Conservation (phyloP, 1,140 invertebrate genomes). For the Pseudomyrmex gracilis region DNA sequence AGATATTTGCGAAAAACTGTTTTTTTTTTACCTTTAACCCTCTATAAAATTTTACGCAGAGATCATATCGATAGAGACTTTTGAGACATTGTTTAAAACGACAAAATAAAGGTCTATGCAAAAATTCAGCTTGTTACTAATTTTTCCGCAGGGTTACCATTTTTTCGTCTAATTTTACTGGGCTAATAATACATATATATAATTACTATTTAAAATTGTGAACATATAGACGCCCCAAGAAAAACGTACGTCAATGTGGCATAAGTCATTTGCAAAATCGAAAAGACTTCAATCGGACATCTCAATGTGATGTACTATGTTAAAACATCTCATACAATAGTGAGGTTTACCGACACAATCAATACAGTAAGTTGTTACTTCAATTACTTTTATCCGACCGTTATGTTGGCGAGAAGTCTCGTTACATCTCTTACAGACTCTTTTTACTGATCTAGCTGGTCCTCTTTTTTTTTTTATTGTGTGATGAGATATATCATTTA, state of each 20-base stretch:
- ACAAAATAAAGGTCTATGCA: too few relatives aligned
- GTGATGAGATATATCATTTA: constrained; percentile 18
- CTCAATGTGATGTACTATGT: constrained; percentile 26
- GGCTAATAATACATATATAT: not conserved
- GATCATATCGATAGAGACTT: too few relatives aligned
- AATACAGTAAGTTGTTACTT: constrained; percentile 42
- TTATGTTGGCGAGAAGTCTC: not conserved
- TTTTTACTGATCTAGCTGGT: constrained; percentile 36
- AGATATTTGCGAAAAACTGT: too few relatives aligned
- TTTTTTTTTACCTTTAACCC: too few relatives aligned
- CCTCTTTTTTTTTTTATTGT: constrained; percentile 41
- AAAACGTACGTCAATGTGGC: not conserved
- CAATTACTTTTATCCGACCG: not conserved
- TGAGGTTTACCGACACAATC: constrained; percentile 30
- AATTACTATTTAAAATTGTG: not conserved
- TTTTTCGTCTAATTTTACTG: too few relatives aligned
- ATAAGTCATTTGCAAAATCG: not conserved
- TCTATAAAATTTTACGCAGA: too few relatives aligned
- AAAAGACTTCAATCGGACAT: constrained; percentile 23
- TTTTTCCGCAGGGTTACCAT: too few relatives aligned
- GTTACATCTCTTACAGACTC: constrained; percentile 36
- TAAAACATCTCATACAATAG: constrained; percentile 43
- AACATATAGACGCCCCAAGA: not conserved
- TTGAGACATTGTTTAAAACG: too few relatives aligned
- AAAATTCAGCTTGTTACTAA: too few relatives aligned